Conservation (phyloP, 2,888 invertebrate species). For the Yponomeuta cagnagella region DNA sequence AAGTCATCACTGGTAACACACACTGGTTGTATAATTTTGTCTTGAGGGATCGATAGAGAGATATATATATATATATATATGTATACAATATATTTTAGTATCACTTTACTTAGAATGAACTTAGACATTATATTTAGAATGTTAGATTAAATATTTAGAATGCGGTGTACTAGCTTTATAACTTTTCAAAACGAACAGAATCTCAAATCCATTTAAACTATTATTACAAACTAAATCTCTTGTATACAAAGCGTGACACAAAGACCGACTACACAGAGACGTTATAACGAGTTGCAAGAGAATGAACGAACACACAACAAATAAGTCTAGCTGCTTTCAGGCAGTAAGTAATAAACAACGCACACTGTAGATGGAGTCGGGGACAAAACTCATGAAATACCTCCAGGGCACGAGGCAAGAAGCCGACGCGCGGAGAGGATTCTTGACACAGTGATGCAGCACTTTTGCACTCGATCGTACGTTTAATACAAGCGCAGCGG, state of each 20-base stretch:
- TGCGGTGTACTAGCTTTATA: too few species aligned
- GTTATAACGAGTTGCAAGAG: background rate
- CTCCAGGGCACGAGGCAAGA: background rate
- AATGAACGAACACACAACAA: background rate
- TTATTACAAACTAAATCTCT: background rate
- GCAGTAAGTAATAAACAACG: slow-evolving; percentile 1
- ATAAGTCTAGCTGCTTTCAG: background rate
- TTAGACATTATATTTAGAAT: too few species aligned
- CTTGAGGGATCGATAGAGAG: too few species aligned
- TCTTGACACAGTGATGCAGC: slow-evolving; percentile 2
- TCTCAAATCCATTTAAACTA: background rate
- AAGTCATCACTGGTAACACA: too few species aligned
- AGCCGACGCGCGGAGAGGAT: background rate
- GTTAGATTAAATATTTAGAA: too few species aligned
- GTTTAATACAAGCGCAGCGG: background rate
- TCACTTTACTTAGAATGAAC: too few species aligned
- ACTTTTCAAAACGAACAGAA: background rate
- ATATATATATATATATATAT: too few species aligned
- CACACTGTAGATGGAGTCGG: background rate
- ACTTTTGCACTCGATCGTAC: slow-evolving; percentile 1
- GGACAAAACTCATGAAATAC: background rate
- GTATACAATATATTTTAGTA: too few species aligned
- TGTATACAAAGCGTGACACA: background rate
- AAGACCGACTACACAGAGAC: background rate
- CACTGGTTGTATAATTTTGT: too few species aligned